Evolutionary conservation across 2,797 vertebrate species (phyloP).

Genomic region (Crenuchus spilurus): DNA sequence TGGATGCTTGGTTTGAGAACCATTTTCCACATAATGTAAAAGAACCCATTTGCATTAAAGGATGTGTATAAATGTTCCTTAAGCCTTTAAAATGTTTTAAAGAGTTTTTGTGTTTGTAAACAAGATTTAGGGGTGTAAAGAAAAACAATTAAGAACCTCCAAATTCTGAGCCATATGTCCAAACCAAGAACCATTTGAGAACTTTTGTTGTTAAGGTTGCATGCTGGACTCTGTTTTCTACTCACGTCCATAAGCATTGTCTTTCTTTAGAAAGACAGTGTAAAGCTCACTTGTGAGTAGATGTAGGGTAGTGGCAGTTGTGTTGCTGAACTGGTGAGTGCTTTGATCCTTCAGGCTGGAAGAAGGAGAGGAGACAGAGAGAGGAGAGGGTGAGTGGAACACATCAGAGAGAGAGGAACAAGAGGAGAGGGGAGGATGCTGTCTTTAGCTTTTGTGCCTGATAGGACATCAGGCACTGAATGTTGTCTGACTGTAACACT

Average conservation of each 20-base stretch:
- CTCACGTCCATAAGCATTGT: background rate
- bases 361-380: background rate
- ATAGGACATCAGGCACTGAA: background rate
- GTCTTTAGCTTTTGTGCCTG: background rate
- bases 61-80: no score
- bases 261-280: constrained; percentile 6
- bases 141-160: background rate
- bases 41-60: no score
- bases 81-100: no score
- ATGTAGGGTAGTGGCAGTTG: background rate
- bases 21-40: no score
- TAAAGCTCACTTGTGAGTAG: background rate
- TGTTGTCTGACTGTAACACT: background rate
- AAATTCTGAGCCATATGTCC: no score
- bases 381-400: background rate
- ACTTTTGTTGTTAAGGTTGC: no score
- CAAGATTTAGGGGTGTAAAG: no score
- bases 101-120: no score
- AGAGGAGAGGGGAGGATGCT: no score
- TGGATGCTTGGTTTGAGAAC: no score
- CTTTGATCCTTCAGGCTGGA: background rate
- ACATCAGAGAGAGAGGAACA: background rate
- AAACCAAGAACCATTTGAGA: no score
- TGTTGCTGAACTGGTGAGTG: background rate
- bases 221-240: background rate